These are phyloP conservation scores for Zaprionus kolodkinae DNA, from an alignment of 1,140 invertebrate genomes.

Conservation along the genomic window DNA sequence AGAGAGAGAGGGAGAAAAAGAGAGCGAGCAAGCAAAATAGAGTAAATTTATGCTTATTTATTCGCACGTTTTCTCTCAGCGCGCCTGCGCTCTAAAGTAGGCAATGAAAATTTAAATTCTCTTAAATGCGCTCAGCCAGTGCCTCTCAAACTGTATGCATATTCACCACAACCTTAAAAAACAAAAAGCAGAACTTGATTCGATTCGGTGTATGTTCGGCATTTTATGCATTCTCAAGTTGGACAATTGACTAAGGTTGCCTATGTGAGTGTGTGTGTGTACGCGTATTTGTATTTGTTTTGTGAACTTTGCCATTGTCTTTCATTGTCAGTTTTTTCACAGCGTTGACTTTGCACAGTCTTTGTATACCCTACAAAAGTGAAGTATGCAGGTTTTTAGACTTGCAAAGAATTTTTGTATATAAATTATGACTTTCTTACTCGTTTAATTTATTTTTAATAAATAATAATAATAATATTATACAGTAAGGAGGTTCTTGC, in stretches of 20 bases:
- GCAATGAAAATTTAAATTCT: slow-evolving; percentile 15
- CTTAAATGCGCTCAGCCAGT: slow-evolving; percentile 39
- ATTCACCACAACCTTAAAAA: slow-evolving; percentile 48
- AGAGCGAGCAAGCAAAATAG: slow-evolving; percentile 3
- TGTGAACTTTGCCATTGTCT: slow-evolving; percentile 60
- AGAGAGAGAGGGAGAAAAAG: slow-evolving; percentile 4
- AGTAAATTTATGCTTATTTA: slow-evolving; percentile 13
- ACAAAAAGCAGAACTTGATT: slow-evolving; percentile 15
- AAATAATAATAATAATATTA: too few relatives aligned
- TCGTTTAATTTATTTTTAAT: too few relatives aligned
- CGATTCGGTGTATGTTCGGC: slow-evolving; percentile 33
- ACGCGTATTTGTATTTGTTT: slow-evolving; percentile 44
- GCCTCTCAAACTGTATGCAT: slow-evolving; percentile 50
- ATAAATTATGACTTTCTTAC: too few relatives aligned
- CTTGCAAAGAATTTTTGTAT: too few relatives aligned
- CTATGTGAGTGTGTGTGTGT: slow-evolving; percentile 20
- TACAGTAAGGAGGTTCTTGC: too few relatives aligned
- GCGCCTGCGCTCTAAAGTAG: slow-evolving; percentile 43
- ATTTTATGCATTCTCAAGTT: slow-evolving; percentile 47
- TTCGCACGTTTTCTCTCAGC: neutral
- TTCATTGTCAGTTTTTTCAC: slow-evolving; percentile 36
- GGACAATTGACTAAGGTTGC: slow-evolving; percentile 11
- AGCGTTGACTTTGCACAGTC: slow-evolving; percentile 35
- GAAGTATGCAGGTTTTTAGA: neutral
- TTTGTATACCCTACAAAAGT: slow-evolving; percentile 9